Conservation (phyloP, 2,888 invertebrate species). For the Agonopterix subpropinquella region DNA sequence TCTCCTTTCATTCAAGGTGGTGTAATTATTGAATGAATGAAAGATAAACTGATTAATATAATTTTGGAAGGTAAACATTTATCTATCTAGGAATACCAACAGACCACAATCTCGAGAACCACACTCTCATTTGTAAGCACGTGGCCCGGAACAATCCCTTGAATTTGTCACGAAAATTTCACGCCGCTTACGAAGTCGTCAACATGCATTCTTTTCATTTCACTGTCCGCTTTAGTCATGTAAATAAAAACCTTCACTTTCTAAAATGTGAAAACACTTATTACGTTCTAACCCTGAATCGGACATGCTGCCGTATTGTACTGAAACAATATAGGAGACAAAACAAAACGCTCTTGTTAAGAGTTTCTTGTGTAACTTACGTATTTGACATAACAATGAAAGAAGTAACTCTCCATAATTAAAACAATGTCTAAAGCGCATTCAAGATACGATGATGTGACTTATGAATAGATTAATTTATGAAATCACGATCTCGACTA, state of each 20-base stretch:
- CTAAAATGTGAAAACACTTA: slow-evolving; percentile 63
- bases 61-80: too few species aligned
- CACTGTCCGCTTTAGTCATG: slow-evolving; percentile 44
- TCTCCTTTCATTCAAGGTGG: too few species aligned
- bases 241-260: slow-evolving; percentile 68
- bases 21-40: too few species aligned
- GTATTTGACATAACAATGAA: slow-evolving; percentile 31
- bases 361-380: slow-evolving; percentile 18
- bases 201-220: slow-evolving; percentile 32
- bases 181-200: slow-evolving; percentile 33
- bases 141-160: not conserved
- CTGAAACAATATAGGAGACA: slow-evolving; percentile 12
- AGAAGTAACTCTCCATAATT: slow-evolving; percentile 19
- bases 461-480: not conserved
- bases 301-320: slow-evolving; percentile 27
- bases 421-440: slow-evolving; percentile 9
- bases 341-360: slow-evolving; percentile 17
- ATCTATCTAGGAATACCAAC: too few species aligned
- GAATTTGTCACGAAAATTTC: slow-evolving; percentile 38
- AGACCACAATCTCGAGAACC: too few species aligned
- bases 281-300: slow-evolving; percentile 39
- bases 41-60: too few species aligned
- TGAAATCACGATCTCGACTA: not conserved
- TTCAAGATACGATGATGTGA: too few species aligned
- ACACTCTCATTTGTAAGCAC: not conserved